phyloP scores from a whole-genome alignment of 2,113 vertebrate species.

The Natator depressus region DNA sequence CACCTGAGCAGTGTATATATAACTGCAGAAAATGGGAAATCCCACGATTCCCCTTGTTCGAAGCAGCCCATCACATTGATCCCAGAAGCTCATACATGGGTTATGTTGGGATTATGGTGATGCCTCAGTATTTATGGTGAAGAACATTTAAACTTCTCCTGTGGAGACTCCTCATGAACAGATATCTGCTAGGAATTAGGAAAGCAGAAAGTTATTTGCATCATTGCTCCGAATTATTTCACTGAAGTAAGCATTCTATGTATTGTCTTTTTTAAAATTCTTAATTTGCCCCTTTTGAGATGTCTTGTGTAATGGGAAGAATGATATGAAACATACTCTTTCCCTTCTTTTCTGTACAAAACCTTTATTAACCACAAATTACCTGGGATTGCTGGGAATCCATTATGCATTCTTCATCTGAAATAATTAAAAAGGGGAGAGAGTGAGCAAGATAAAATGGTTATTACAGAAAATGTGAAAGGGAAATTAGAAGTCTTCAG shows the following conservation, averaged over 20 bases:
- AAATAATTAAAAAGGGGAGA: slow-evolving; percentile 15
- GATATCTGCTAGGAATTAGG: background rate
- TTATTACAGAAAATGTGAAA: slow-evolving; percentile 5
- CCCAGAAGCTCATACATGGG: background rate
- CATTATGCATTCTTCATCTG: background rate
- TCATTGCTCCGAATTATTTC: background rate
- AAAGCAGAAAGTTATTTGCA: background rate
- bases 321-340: background rate
- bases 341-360: background rate
- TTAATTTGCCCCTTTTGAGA: background rate
- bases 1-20: too few species aligned
- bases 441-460: background rate
- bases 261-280: background rate
- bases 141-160: background rate
- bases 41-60: background rate
- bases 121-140: background rate
- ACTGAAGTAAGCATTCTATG: background rate
- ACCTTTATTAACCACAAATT: background rate
- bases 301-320: background rate
- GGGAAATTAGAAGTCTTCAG: background rate
- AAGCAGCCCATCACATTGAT: background rate
- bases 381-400: background rate
- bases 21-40: background rate
- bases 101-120: background rate
- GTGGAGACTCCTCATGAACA: background rate